Evolutionary conservation across 2,113 vertebrate species (phyloP), one percentile per base, ranked within the genome.

Genomic region (Euleptes europaea): DNA sequence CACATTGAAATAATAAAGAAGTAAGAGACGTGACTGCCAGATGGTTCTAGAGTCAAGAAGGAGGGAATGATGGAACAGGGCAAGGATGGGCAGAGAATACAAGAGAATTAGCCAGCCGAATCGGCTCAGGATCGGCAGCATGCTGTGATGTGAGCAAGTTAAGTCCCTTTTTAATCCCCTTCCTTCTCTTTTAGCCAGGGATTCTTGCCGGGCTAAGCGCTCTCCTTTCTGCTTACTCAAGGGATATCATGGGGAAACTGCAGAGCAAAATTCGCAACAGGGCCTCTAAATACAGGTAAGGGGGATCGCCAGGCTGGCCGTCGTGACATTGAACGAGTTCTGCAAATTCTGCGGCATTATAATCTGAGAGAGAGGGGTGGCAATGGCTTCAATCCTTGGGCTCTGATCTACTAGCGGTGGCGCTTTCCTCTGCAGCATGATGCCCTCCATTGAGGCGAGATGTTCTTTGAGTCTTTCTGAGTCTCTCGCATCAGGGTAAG

Each of bases 181-280:
- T 63, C 60, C 87, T 78, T 42, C 1, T 0, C 2, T 13, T 85
- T 57, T 44, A 88, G 72, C 74, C 70, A 60, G 38, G 19, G 21
- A 54, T 47, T 0, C 79, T 81, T 1, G 17, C 82, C 71, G 80
- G 88, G 93, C 87, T 85, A 81, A 67, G 65, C 86, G 72, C 86
- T 0, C 54, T 54, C 26, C 73, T 33, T 35, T 54, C 21, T 1
- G 47, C 54, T 66, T 0, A 0, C 17, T 49, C 75, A 12, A 0
- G 44, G 47, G 21, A 66, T 1, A 26, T 66, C 65, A 99, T 99
- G 98, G 98, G 98, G 38, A 98, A 98, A 90, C 96, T 98, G 67
- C 98, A 99, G 92, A 99, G 98, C 94, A 99, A 98, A 94, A 94
- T 97, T 92, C 96, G 94, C 85, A 93, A 96, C 88, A 96, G 95